Evolutionary conservation across 1,140 invertebrate species (phyloP).

Genomic region (Drosophila orena): DNA sequence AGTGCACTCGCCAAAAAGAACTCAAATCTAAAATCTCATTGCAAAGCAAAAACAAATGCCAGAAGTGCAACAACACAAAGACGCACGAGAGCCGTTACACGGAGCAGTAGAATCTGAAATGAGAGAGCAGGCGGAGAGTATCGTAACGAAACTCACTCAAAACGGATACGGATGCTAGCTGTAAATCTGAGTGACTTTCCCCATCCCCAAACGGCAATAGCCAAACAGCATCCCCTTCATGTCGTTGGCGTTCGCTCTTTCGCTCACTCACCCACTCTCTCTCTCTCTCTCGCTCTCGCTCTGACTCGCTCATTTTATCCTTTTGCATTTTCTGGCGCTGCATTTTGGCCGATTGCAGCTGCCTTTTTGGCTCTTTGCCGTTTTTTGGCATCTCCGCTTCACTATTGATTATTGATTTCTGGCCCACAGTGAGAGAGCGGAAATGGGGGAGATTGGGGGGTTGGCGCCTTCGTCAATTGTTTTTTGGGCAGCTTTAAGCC

Average conservation of each 20-base stretch:
- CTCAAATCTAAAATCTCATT: slow-evolving; percentile 58
- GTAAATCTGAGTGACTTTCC: slow-evolving; percentile 50
- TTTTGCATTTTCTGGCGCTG: slow-evolving; percentile 54
- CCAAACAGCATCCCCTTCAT: slow-evolving; percentile 31
- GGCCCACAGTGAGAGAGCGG: slow-evolving; percentile 5
- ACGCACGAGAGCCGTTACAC: slow-evolving; percentile 24
- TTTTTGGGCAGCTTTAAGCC: slow-evolving; percentile 48
- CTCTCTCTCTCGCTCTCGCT: slow-evolving; percentile 9
- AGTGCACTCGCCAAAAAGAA: slow-evolving; percentile 50
- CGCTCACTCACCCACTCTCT: slow-evolving; percentile 15
- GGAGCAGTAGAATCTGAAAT: slow-evolving; percentile 10
- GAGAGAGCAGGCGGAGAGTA: slow-evolving; percentile 13
- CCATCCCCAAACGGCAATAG: slow-evolving; percentile 42
- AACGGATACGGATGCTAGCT: slow-evolving; percentile 38
- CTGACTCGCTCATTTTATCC: slow-evolving; percentile 7
- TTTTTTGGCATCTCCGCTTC: slow-evolving; percentile 63
- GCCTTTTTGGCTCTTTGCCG: slow-evolving; percentile 40
- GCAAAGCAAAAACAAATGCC: slow-evolving; percentile 75
- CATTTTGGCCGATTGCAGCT: slow-evolving; percentile 67
- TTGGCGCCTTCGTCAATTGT: slow-evolving; percentile 32
- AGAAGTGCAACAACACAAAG: slow-evolving; percentile 70
- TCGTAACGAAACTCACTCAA: slow-evolving; percentile 33
- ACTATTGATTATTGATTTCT: slow-evolving; percentile 81
- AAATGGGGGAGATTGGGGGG: background rate
- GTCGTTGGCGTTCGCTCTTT: slow-evolving; percentile 11